Base-by-base conservation (phyloP, 2,113 vertebrate genomes). In the Salminus brasiliensis region DNA sequence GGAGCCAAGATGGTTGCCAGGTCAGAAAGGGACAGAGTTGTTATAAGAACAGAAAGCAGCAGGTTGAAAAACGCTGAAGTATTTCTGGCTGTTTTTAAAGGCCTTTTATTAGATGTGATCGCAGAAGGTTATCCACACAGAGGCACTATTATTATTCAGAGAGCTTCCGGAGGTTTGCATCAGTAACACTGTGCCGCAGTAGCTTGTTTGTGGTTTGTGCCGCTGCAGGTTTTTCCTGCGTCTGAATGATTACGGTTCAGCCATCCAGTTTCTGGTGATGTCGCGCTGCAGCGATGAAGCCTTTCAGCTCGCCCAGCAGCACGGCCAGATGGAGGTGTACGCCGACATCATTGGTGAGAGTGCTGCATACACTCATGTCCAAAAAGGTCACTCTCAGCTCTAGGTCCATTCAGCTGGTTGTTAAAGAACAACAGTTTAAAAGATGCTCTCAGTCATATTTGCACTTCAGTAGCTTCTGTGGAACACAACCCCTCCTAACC, bases 1-100 rank as follows among this genome's bases (percentile, higher is more conserved):
- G 98, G 97, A 86, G 97, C 98, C 81, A 99, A 98, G 89, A 98
- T 98, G 97, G 97, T 99, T 5, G 96, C 97, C 88, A 97, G 98
- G 97, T 99, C 87, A 66, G 77, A 32, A 68, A n/a, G 18, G 52
- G 32, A 66, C 47, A 23, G 23, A 9, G 27, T n/a, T n/a, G n/a
- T n/a, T n/a, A n/a, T n/a, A 3, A 34, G 21, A 13, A 7, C 27
- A 36, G 34, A 4, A 29, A 29, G 65, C 13, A 43, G 41, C n/a
- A 18, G 18, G 4, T 36, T 36, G 34, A 36, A 36, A 36, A 36
- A 36, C 8, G 8, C 34, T 36, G 34, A 7, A 60, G n/a, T 4
- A 21, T 65, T 34, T 6, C 21, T 21, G 16, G 4, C 43, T 32
- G 43, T 45, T 9, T 45, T 45, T 5, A 45, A 5, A 23, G 27